Evolutionary conservation across 2,888 invertebrate species (phyloP).

Genomic region (Platypus cylindrus): DNA sequence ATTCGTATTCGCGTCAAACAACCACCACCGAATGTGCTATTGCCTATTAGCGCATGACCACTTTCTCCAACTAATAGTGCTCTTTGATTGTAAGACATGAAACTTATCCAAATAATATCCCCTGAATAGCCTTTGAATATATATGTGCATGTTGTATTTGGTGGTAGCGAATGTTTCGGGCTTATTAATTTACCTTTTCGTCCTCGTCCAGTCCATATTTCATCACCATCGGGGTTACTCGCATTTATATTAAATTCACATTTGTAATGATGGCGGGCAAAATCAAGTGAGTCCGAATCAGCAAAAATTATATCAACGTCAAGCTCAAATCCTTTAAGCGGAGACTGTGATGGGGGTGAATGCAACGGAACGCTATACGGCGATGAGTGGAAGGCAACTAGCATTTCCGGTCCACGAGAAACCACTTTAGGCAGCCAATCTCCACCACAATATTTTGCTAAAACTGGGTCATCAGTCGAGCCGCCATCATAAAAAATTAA

Average conservation of each 20-base stretch:
- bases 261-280: slow-evolving; percentile 46
- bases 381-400: slow-evolving; percentile 79
- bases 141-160: slow-evolving; percentile 78
- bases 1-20: slow-evolving; percentile 62
- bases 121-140: slow-evolving; percentile 66
- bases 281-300: slow-evolving; percentile 77
- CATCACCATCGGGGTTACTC: slow-evolving; percentile 50
- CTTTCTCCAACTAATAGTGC: slow-evolving; percentile 49
- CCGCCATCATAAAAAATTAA: slow-evolving; percentile 79
- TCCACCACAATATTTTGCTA: slow-evolving; percentile 80
- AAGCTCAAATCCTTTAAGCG: slow-evolving; percentile 70
- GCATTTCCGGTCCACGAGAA: slow-evolving; percentile 66
- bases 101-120: slow-evolving; percentile 78
- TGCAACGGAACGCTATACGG: slow-evolving; percentile 70
- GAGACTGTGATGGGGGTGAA: slow-evolving; percentile 47
- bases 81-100: slow-evolving; percentile 72
- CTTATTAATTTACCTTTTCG: slow-evolving; percentile 63
- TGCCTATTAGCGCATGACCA: slow-evolving; percentile 27
- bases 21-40: slow-evolving; percentile 30
- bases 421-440: slow-evolving; percentile 72
- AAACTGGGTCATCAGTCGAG: slow-evolving; percentile 66
- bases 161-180: slow-evolving; percentile 72
- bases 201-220: slow-evolving; percentile 43
- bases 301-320: slow-evolving; percentile 81
- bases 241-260: slow-evolving; percentile 71